Evolutionary conservation across 2,888 invertebrate genomes (phyloP), one percentile per base, ranked within the genome.

Genomic region (Antheraea assamensis): DNA sequence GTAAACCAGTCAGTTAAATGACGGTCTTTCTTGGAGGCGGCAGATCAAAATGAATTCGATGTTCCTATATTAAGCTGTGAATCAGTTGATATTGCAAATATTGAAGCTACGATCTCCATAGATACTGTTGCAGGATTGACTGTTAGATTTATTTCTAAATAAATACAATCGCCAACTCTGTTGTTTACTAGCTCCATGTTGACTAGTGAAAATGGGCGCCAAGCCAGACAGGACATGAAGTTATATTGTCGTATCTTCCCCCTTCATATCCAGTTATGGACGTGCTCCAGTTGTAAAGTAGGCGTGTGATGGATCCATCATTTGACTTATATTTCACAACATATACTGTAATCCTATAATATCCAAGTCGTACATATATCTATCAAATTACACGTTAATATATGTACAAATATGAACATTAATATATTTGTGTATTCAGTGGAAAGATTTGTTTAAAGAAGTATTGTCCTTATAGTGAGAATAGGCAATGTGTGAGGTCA

Each of bases 251-350:
- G 70, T 58, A 70, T 70, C 64, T 70, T 52, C 58, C 55, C 42
- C 30, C 15, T 49, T 75, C 77, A 74, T 73, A 75, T 72, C 75
- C 74, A 76, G 74, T 77, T 78, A 76, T 76, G 76, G 75, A 75
- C 35, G 55, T 58, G 19, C 24, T 49, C 35, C 15, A 68, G 52
- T 15, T 52, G 55, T 68, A 35, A 68, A 35, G 35, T 35, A 68
- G 68, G n/a, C 68, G 7, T 68, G 35, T n/a, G 68, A 68, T n/a
- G 68, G 35, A 68, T 35, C 21, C 21, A 21, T 31, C 21, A 35
- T 35, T 68, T 68, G 31, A 68, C 35, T 68, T 68, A 35, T n/a
- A 68, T 5, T 35, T 68, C 35, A 35, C 21, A 19, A 35, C 13
- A 61, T 27, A 61, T 27, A 61, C 27, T 61, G 27, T 13, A 5